Evolutionary conservation across 2,113 vertebrate species (phyloP).

Genomic region (Pseudolaguvia tuberculata): DNA sequence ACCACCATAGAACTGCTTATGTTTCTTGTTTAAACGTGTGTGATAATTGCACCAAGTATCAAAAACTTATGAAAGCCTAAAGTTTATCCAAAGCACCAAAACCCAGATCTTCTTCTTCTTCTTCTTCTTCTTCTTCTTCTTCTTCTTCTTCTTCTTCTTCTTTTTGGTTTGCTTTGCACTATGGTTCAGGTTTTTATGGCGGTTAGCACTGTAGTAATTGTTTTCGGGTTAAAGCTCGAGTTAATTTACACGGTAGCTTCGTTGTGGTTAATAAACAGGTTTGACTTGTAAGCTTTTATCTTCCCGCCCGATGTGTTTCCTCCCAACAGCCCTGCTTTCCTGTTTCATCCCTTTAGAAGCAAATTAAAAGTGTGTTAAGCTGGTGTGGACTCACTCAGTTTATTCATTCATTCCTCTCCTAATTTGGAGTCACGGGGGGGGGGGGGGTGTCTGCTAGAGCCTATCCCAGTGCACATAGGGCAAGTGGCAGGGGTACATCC

Average conservation of each 20-base stretch:
- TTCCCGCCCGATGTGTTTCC: neutral
- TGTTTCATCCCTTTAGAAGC: neutral
- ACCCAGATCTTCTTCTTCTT: slow-evolving; percentile 25
- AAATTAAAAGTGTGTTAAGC: neutral
- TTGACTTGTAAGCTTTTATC: neutral
- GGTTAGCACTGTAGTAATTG: slow-evolving; percentile 46
- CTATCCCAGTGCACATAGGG: no score
- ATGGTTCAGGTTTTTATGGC: slow-evolving; percentile 43
- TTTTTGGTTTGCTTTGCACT: slow-evolving; percentile 12
- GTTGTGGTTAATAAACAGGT: slow-evolving; percentile 17
- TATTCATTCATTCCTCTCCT: no score
- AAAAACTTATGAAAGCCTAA: neutral
- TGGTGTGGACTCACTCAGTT: no score
- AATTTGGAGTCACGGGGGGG: no score
- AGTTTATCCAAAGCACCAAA: neutral
- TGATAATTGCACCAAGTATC: neutral
- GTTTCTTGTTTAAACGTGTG: neutral
- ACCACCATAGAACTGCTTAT: no score
- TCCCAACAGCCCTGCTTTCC: neutral
- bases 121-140: slow-evolving; percentile 24
- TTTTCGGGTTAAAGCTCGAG: slow-evolving; percentile 54
- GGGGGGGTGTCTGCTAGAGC: no score
- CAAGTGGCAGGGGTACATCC: no score
- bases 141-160: slow-evolving; percentile 27
- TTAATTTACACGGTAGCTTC: slow-evolving; percentile 28